phyloP scores from a whole-genome alignment of 1,140 invertebrate species.

The Diachasmimorpha longicaudata region DNA sequence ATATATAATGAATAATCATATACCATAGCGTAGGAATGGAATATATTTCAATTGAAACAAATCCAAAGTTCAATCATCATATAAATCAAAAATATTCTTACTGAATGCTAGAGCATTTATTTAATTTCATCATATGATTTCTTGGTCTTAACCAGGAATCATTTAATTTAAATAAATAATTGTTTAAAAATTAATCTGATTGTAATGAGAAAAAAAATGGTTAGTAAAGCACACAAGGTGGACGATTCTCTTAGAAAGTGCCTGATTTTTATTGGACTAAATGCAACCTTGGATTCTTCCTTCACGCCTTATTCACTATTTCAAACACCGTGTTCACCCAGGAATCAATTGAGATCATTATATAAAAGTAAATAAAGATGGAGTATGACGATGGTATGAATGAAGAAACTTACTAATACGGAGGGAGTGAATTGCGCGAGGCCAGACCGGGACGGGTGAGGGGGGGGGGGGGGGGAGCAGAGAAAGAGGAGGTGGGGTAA shows the following conservation, averaged over 20 bases:
- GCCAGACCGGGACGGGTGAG: constrained; percentile 36
- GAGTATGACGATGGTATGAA: neutral
- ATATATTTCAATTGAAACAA: no score
- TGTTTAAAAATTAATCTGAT: neutral
- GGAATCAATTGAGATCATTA: neutral
- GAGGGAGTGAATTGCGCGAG: neutral
- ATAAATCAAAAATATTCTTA: no score
- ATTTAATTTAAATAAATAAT: no score
- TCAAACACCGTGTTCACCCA: neutral
- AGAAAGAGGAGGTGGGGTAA: constrained; percentile 30
- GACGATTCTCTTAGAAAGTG: constrained; percentile 18
- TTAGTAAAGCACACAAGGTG: neutral
- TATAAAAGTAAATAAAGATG: neutral
- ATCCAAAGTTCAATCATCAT: no score
- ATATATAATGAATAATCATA: no score
- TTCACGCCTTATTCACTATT: neutral
- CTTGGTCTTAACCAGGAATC: no score
- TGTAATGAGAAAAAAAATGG: neutral
- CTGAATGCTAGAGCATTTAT: no score
- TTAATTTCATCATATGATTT: no score
- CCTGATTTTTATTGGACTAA: constrained; percentile 20
- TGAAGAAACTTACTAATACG: neutral
- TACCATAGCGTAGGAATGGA: no score
- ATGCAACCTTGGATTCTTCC: constrained; percentile 12
- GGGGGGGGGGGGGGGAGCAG: constrained; percentile 29